Percentiles rank a stretch among this genome's conserved stretches.
Evolutionary conservation across 2,888 invertebrate genomes (phyloP).

Genomic region (Ophion costatus): DNA sequence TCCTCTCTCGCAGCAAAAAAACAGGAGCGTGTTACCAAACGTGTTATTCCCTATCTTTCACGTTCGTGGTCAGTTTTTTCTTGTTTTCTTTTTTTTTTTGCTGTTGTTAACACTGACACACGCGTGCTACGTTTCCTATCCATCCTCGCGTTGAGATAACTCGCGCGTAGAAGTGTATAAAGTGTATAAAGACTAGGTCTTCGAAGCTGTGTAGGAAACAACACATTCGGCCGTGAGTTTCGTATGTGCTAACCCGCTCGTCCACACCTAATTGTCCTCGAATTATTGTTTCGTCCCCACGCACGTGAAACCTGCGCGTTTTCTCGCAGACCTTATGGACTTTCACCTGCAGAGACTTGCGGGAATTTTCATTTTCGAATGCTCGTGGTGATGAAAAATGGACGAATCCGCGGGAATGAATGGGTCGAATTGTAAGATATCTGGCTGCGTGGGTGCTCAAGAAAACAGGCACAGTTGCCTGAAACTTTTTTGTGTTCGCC

Average conservation of each 20-base stretch:
- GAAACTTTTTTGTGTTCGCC: not conserved
- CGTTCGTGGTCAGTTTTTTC: constrained; percentile 19
- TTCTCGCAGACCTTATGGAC: not conserved
- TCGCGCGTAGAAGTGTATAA: constrained; percentile 73
- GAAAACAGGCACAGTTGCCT: not conserved
- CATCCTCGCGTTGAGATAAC: constrained; percentile 69
- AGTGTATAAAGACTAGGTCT: not conserved
- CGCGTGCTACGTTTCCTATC: constrained; percentile 83
- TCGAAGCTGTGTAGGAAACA: not conserved
- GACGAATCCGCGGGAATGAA: not conserved
- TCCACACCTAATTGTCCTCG: constrained; percentile 66
- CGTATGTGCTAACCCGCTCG: not conserved
- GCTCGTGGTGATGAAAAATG: not conserved
- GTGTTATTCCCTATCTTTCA: constrained; percentile 37
- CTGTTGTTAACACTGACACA: constrained; percentile 20
- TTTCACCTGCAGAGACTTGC: no score
- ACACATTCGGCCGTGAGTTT: not conserved
- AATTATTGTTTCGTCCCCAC: not conserved
- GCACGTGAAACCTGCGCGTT: not conserved
- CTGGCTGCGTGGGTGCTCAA: not conserved
- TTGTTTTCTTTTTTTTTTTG: not conserved
- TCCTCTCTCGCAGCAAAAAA: constrained; percentile 72
- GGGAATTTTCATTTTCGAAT: no score
- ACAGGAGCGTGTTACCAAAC: constrained; percentile 34
- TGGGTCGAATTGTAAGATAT: not conserved